Evolutionary conservation across 2,888 invertebrate genomes (phyloP).

Genomic region (Plagiodera versicolora): DNA sequence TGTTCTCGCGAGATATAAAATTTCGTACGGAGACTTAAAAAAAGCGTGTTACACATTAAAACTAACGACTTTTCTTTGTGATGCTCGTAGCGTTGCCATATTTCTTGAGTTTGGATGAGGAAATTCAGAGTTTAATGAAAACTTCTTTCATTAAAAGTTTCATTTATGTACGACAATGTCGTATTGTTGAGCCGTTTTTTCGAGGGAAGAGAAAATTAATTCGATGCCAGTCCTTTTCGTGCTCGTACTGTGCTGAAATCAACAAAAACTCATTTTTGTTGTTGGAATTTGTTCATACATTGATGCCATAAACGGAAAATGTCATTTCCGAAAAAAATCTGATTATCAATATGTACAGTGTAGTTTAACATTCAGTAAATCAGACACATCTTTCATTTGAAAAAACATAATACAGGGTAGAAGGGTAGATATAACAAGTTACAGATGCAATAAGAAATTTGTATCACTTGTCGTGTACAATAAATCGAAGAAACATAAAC

Average conservation of each 20-base stretch:
- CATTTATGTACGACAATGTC: slow-evolving; percentile 31
- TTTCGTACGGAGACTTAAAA: slow-evolving; percentile 39
- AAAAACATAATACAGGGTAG: too few species aligned
- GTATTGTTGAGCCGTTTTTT: slow-evolving; percentile 17
- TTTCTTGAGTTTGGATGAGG: slow-evolving; percentile 36
- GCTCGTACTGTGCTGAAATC: background rate
- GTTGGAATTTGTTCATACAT: too few species aligned
- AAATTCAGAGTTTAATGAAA: slow-evolving; percentile 32
- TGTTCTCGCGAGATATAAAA: slow-evolving; percentile 41
- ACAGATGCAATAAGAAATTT: too few species aligned
- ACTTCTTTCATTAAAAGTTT: slow-evolving; percentile 34
- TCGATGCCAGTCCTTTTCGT: slow-evolving; percentile 5
- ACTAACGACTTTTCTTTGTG: slow-evolving; percentile 41
- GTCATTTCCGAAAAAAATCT: too few species aligned
- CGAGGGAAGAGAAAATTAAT: slow-evolving; percentile 8
- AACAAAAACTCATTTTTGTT: too few species aligned
- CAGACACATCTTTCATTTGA: too few species aligned
- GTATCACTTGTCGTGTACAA: too few species aligned
- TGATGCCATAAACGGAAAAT: too few species aligned
- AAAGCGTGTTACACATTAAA: slow-evolving; percentile 41
- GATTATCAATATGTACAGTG: too few species aligned
- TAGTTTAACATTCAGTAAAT: too few species aligned
- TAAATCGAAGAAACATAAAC: too few species aligned
- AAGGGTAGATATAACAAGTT: too few species aligned
- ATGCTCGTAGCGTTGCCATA: slow-evolving; percentile 31